Percentiles rank a stretch among this genome's conserved stretches.
Conservation (phyloP, 1,140 invertebrate species). For the Trichogramma pretiosum region DNA sequence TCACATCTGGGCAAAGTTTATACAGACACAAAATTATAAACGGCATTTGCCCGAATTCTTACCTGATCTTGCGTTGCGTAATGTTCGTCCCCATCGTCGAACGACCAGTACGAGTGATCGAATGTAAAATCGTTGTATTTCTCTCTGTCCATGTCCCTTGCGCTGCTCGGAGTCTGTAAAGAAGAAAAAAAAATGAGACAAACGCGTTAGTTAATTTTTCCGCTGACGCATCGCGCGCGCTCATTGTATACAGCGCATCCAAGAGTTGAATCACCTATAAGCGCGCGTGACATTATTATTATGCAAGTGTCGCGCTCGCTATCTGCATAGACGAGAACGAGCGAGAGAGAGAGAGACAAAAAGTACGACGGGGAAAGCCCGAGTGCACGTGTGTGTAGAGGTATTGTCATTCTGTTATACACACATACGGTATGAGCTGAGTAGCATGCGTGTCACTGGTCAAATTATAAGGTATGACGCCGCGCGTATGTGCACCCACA, state of each 20-base stretch:
- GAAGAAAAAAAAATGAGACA: constrained; percentile 20
- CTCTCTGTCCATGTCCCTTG: constrained; percentile 50
- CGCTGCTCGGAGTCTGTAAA: constrained; percentile 39
- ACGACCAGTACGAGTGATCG: constrained; percentile 90
- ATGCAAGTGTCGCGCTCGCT: no score
- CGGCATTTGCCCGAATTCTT: no score
- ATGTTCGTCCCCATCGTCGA: constrained; percentile 56
- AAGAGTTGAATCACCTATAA: no score
- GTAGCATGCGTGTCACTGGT: no score
- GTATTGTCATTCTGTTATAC: neutral
- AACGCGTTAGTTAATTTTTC: neutral
- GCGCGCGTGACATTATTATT: no score
- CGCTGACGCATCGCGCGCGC: neutral
- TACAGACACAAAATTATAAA: no score
- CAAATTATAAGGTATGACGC: no score
- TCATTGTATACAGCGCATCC: neutral
- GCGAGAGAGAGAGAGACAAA: neutral
- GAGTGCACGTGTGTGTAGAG: neutral
- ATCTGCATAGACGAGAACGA: no score
- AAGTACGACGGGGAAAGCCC: neutral
- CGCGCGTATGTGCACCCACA: no score
- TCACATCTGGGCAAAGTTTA: no score
- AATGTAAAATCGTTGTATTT: constrained; percentile 85
- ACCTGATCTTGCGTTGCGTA: constrained; percentile 76
- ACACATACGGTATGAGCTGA: no score